Evolutionary conservation across 1,140 invertebrate genomes (phyloP), one percentile per base, ranked within the genome.

Genomic region (Zaprionus gabonicus): DNA sequence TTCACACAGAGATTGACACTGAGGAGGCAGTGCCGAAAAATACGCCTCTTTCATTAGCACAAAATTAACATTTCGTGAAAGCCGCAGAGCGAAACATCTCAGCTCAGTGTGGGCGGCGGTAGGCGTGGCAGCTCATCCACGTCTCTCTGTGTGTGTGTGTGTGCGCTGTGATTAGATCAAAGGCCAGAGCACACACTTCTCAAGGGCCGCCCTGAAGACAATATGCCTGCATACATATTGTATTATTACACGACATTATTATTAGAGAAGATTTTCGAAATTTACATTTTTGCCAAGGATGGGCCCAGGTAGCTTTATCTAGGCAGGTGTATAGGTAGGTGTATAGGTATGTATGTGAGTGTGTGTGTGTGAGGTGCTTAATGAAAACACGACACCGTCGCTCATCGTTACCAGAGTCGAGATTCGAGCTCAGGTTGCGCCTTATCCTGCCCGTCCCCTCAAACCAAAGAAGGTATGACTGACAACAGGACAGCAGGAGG

Each of bases 371-470:
- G 12, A 69, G 76, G 46, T 69, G 74, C 83, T 87, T 83, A 87
- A 87, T 86, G 80, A 86, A 86, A 86, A 86, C 83, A 87, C 80
- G 83, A 87, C 83, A 80, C 84, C 80, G 83, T 86, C 83, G 83
- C 84, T 86, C 84, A 88, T 87, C 84, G 87, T 86, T 83, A 82
- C 72, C 41, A 46, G 36, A 23, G 71, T 53, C 12, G 49, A 79
- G 71, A 76, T 78, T 69, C 46, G 23, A 25, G 46, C 64, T 51
- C 44, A 59, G 20, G 23, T 28, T 9, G 12, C 68, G 9, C n/a
- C 34, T 49, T 23, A 15, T 41, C 13, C 38, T 6, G 15, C 13
- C 15, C 28, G 1, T 1, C 28, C 28, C 7, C 28, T 34, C 31
- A 10, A 23, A 17, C 28, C n/a, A 46, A 34, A n/a, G 46, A 68